Conservation (phyloP, 2,888 invertebrate genomes). For the Drosophila vallismaia region DNA sequence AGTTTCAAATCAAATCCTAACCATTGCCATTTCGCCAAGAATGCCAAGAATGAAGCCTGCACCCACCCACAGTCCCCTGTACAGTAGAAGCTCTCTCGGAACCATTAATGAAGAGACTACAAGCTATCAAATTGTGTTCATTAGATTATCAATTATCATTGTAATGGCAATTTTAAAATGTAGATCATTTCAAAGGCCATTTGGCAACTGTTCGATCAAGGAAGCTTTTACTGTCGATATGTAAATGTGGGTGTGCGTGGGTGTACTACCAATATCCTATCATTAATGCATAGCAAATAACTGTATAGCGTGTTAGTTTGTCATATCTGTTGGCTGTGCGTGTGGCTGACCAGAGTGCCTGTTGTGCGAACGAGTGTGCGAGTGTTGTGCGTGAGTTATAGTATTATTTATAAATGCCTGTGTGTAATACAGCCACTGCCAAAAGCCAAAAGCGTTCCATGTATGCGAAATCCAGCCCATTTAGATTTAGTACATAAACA, state of each 20-base stretch:
- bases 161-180: too few species aligned
- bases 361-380: conserved; percentile 10
- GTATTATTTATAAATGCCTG: conserved; percentile 64
- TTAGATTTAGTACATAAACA: conserved; percentile 39
- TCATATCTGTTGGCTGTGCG: conserved; percentile 70
- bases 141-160: background rate
- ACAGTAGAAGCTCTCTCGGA: conserved; percentile 16
- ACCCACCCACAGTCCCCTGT: conserved; percentile 13
- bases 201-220: background rate
- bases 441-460: conserved; percentile 64
- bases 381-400: conserved; percentile 42
- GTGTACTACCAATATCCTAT: conserved; percentile 50
- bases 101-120: background rate
- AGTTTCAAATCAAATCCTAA: conserved; percentile 38
- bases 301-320: conserved; percentile 70
- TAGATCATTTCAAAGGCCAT: too few species aligned
- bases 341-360: conserved; percentile 50
- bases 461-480: conserved; percentile 46
- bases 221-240: conserved; percentile 20
- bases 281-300: conserved; percentile 67
- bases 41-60: conserved; percentile 46
- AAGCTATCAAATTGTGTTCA: background rate
- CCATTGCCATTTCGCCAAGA: conserved; percentile 68
- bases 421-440: conserved; percentile 70
- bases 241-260: conserved; percentile 18